Base-by-base conservation (phyloP, 2,888 invertebrate species). In the Euzetes globulus region DNA sequence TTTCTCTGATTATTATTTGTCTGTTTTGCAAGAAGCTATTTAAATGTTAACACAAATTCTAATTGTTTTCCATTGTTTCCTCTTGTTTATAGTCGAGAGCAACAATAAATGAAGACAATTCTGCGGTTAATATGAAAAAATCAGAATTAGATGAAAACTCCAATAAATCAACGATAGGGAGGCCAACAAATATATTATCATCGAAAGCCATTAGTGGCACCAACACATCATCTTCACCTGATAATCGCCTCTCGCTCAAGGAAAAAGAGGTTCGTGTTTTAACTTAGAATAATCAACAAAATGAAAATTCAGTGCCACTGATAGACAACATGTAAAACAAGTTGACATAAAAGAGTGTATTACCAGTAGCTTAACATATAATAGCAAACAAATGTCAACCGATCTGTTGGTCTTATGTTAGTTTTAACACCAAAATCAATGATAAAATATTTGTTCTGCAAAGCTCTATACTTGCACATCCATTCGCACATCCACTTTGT, bases 361-460 rank as follows among this genome's bases (percentile, higher is more conserved):
- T 60, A 17, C 29, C 68, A 68, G 41, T 41, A 68, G 41, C 27
- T 29, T 9, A 63, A 63, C 63, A 33, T 63, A 27, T 11, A 25
- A 22, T 55, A 55, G 22, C 19, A 63, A 60, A 63, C 63, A 33
- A 63, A 63, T 33, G 63, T 17, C 63, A 60, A 29, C 25, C 29
- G 4, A 50, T 41, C 41, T 41, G 41, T 52, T 19, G 19, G 52
- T 52, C 25, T 22, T 52, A 17, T 29, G 60, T 60, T 60, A 60
- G 60, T 17, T 41, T 3, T 60, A 60, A 60, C 29, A 13, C 19
- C 27, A 60, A 17, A 60, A 19, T 50, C 50, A 50, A 27, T 60
- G 60, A 60, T 60, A 60, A 60, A 60, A 60, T 60, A 60, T 60
- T 60, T 60, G 60, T 22, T 60, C 60, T 60, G 60, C 29, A 60